Percentiles rank a stretch among this genome's conserved stretches.
phyloP scores from a whole-genome alignment of 92 coral and sea anemone species.

The Epizoanthus illoricatus region DNA sequence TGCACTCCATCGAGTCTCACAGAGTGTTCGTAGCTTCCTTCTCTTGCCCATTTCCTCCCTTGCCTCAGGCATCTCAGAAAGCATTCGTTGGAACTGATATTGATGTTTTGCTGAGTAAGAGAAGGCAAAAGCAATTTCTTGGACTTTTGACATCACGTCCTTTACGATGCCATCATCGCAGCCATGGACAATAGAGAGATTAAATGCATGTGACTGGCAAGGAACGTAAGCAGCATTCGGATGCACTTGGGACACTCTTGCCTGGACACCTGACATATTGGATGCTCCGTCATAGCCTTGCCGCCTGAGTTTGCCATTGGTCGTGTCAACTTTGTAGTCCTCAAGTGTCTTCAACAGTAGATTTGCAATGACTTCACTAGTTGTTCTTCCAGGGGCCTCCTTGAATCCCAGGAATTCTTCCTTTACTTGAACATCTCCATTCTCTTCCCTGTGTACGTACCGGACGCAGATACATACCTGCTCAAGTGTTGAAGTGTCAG shows the following conservation, averaged over 20 bases:
- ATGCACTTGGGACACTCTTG: conserved; percentile 37
- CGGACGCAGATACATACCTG: conserved; percentile 36
- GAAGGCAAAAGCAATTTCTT: conserved; percentile 37
- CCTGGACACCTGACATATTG: conserved; percentile 35
- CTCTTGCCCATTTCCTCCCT: conserved; percentile 25
- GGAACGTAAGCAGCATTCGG: conserved; percentile 7
- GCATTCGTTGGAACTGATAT: conserved; percentile 33
- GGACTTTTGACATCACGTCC: conserved; percentile 33
- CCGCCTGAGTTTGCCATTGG: conserved; percentile 31
- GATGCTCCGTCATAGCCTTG: conserved; percentile 25
- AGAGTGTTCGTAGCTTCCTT: conserved; percentile 26
- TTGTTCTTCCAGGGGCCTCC: conserved; percentile 33
- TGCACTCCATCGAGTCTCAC: conserved; percentile 36
- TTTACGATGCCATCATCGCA: conserved; percentile 17
- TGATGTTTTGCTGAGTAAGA: conserved; percentile 37
- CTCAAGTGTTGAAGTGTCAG: conserved; percentile 31
- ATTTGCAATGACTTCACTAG: conserved; percentile 33
- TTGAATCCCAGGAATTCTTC: conserved; percentile 31
- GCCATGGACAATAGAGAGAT: conserved; percentile 30
- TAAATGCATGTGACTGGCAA: conserved; percentile 38
- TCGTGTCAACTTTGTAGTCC: conserved; percentile 25
- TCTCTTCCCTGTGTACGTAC: conserved; percentile 35
- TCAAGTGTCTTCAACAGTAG: conserved; percentile 35
- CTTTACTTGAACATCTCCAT: conserved; percentile 26
- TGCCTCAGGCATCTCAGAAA: conserved; percentile 32